Conservation (phyloP, 1,140 invertebrate species). For the Brachionus rotundiformis region DNA sequence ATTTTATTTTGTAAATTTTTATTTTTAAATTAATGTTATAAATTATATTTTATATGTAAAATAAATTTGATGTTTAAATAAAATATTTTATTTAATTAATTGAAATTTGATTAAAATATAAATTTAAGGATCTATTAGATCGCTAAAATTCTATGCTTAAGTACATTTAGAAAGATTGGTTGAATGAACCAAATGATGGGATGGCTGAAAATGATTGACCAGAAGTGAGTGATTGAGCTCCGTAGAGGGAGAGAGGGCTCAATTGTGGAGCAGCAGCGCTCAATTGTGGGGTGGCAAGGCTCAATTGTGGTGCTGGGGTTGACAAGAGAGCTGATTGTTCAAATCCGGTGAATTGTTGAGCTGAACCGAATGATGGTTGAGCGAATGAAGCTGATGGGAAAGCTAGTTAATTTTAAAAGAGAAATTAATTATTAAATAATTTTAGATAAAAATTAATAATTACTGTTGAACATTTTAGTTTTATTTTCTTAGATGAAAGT, state of each 20-base stretch:
- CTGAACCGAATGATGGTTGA: neutral
- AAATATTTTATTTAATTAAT: too few species aligned
- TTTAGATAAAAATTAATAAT: neutral
- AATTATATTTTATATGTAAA: neutral
- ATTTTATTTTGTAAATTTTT: conserved; percentile 6
- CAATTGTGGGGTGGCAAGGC: neutral
- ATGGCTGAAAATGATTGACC: neutral
- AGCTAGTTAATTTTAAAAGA: neutral
- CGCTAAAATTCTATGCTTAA: too few species aligned
- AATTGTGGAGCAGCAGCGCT: neutral
- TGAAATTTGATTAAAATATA: too few species aligned
- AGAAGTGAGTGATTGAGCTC: neutral
- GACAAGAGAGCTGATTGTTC: neutral
- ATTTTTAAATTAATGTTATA: neutral
- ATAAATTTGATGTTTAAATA: neutral
- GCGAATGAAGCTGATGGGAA: neutral
- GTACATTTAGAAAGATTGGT: too few species aligned
- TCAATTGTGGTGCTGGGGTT: neutral
- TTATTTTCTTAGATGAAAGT: neutral
- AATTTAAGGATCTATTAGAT: too few species aligned
- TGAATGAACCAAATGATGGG: neutral
- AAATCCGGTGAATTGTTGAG: neutral
- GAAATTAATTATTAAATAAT: neutral
- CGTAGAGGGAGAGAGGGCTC: neutral
- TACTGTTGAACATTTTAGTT: too few species aligned